These are phyloP conservation scores for Cenopis cana DNA, from an alignment of 2,888 invertebrate genomes.

Conservation along the genomic window DNA sequence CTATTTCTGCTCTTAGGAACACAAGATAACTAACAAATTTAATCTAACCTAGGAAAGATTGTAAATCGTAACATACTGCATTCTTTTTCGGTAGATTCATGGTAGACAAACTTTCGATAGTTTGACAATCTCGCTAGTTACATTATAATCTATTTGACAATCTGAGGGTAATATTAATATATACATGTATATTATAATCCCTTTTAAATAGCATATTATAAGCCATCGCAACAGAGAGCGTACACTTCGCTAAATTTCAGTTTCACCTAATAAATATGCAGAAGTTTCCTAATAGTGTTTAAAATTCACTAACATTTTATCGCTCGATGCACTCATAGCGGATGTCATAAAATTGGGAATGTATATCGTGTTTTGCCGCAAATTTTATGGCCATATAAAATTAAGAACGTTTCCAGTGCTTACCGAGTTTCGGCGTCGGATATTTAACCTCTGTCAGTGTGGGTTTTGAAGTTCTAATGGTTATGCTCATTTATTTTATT, in stretches of 20 bases:
- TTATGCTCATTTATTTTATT: neutral
- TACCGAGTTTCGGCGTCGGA: constrained; percentile 11
- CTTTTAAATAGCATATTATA: too few relatives aligned
- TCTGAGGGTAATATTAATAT: too few relatives aligned
- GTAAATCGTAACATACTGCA: too few relatives aligned
- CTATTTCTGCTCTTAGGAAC: too few relatives aligned
- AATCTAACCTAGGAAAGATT: too few relatives aligned
- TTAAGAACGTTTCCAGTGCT: constrained; percentile 20
- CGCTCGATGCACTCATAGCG: neutral
- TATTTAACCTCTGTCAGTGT: neutral
- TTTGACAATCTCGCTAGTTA: too few relatives aligned
- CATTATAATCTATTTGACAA: too few relatives aligned
- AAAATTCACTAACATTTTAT: constrained; percentile 16
- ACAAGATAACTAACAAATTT: too few relatives aligned
- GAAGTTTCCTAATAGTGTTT: neutral
- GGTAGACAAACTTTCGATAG: too few relatives aligned
- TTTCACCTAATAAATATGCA: neutral
- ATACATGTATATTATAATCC: too few relatives aligned
- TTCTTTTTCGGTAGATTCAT: too few relatives aligned
- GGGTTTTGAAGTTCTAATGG: neutral
- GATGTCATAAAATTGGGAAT: constrained; percentile 21
- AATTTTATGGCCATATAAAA: constrained; percentile 35
- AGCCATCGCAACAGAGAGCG: too few relatives aligned
- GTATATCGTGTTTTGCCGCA: constrained; percentile 9
- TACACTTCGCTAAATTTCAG: neutral